phyloP scores from a whole-genome alignment of 2,797 vertebrate species.

The Brachyalestes nurse region DNA sequence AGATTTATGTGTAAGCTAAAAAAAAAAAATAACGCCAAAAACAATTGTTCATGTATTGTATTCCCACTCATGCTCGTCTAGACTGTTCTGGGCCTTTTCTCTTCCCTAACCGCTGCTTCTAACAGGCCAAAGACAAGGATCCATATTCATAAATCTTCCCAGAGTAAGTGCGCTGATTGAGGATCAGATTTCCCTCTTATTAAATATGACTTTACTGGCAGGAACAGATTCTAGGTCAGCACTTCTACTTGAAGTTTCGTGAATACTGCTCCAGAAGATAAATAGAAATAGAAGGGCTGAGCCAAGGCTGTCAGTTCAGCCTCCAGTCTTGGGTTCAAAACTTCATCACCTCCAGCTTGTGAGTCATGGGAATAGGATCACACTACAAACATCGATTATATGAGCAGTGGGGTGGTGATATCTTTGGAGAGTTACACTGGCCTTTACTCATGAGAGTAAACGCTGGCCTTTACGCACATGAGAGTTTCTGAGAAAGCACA shows the following conservation, averaged over 20 bases:
- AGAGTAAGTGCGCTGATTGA: no score
- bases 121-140: background rate
- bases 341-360: conserved; percentile 3
- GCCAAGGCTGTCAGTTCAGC: background rate
- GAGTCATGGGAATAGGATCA: conserved; percentile 16
- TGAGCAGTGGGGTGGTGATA: background rate
- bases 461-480: background rate
- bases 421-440: background rate
- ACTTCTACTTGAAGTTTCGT: no score
- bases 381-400: conserved; percentile 23
- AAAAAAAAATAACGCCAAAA: background rate
- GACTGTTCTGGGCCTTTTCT: background rate
- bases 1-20: background rate
- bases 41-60: background rate
- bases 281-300: background rate
- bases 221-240: no score
- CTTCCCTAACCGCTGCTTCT: background rate
- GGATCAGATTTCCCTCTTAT: no score
- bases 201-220: no score
- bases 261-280: background rate
- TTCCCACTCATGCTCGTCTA: background rate
- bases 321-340: background rate
- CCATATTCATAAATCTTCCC: no score
- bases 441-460: no score
- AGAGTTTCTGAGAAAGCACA: background rate